A percentile compares a stretch with the other conserved stretches of the same genome.
Conservation (phyloP, 2,113 vertebrate species). For the Nansenia antarctica region DNA sequence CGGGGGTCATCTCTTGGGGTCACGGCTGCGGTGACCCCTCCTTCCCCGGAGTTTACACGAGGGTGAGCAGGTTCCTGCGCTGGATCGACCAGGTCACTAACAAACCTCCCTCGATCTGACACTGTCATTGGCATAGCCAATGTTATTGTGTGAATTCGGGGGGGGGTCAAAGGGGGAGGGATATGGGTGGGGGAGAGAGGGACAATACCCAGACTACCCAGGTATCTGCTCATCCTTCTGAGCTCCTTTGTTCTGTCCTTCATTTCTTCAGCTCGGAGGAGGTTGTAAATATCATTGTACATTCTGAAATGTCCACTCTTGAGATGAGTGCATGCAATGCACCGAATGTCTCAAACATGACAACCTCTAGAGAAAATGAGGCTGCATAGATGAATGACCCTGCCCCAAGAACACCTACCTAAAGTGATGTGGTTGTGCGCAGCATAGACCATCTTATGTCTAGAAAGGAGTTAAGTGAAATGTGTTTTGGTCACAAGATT, state of each 20-base stretch:
- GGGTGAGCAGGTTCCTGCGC: slow-evolving; percentile 82
- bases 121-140: neutral
- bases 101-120: slow-evolving; percentile 43
- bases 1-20: slow-evolving; percentile 88
- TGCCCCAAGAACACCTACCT: slow-evolving; percentile 25
- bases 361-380: neutral
- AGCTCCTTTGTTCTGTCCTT: neutral
- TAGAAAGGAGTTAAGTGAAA: neutral
- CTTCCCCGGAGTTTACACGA: slow-evolving; percentile 87
- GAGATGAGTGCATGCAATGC: slow-evolving; percentile 5
- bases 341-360: slow-evolving; percentile 2
- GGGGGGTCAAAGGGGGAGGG: neutral
- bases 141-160: neutral
- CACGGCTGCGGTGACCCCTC: slow-evolving; percentile 85
- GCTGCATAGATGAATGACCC: slow-evolving; percentile 10
- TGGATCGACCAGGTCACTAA: slow-evolving; percentile 81
- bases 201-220: neutral
- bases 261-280: neutral
- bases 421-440: neutral
- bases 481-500: slow-evolving; percentile 8
- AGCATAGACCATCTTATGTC: neutral
- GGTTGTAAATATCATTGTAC: neutral
- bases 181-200: neutral
- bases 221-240: neutral
- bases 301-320: slow-evolving; percentile 1